These are phyloP conservation scores for Aleiodes sp. DNA, from an alignment of 1,140 invertebrate genomes.

Conservation along the genomic window DNA sequence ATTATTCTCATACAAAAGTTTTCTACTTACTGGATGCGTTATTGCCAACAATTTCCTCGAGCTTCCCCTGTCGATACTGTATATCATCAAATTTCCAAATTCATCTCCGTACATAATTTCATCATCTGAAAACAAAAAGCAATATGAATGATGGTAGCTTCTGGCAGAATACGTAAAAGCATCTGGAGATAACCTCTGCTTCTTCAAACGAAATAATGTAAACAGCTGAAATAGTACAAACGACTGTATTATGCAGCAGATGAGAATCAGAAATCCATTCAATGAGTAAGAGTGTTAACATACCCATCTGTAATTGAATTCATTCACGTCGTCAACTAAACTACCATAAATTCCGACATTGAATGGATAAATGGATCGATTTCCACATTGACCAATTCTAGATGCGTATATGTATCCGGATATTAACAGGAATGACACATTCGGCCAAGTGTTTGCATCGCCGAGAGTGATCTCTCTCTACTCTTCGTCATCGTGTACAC, in stretches of 20 bases:
- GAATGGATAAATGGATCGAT: slow-evolving; percentile 37
- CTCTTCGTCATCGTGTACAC: not conserved
- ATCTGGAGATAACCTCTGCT: not conserved
- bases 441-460: slow-evolving; percentile 13
- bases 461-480: not conserved
- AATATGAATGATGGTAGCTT: slow-evolving; percentile 33
- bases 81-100: slow-evolving; percentile 55
- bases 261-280: not conserved
- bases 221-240: too few species aligned
- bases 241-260: not conserved
- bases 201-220: too few species aligned
- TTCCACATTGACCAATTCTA: slow-evolving; percentile 38
- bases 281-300: not conserved
- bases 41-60: slow-evolving; percentile 46
- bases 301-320: slow-evolving; percentile 21
- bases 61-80: slow-evolving; percentile 46
- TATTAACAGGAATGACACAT: slow-evolving; percentile 48
- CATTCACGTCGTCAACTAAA: slow-evolving; percentile 18
- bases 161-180: not conserved
- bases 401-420: slow-evolving; percentile 44
- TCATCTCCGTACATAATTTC: slow-evolving; percentile 61
- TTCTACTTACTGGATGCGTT: slow-evolving; percentile 52
- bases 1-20: not conserved
- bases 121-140: slow-evolving; percentile 54
- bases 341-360: slow-evolving; percentile 17